These are phyloP conservation scores for Leucoptera coffeella DNA, from an alignment of 2,888 invertebrate species.

Conservation along the genomic window DNA sequence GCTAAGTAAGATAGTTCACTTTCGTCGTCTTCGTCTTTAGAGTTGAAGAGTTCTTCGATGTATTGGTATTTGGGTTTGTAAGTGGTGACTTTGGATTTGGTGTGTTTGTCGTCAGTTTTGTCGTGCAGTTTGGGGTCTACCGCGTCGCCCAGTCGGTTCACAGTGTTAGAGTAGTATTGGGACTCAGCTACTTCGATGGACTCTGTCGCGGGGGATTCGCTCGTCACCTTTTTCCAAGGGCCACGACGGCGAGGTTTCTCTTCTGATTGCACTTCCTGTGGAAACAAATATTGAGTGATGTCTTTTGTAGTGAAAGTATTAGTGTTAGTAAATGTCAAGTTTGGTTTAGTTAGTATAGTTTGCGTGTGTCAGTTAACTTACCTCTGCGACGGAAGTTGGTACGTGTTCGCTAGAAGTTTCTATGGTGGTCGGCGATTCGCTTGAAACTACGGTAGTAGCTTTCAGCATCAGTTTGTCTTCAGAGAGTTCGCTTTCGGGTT, in stretches of 20 bases:
- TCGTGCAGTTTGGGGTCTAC: slow-evolving; percentile 16
- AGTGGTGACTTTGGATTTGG: slow-evolving; percentile 21
- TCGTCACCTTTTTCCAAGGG: slow-evolving; percentile 68
- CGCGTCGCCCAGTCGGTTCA: slow-evolving; percentile 32
- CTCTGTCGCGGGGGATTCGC: slow-evolving; percentile 51
- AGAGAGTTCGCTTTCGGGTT: slow-evolving; percentile 35
- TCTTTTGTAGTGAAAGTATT: slow-evolving; percentile 14
- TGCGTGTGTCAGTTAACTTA: slow-evolving; percentile 1
- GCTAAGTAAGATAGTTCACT: slow-evolving; percentile 15
- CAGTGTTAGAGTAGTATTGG: slow-evolving; percentile 59
- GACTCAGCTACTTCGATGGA: slow-evolving; percentile 75
- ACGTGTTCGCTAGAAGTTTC: no score
- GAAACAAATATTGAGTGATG: slow-evolving; percentile 11
- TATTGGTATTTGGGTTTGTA: slow-evolving; percentile 28
- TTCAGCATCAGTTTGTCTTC: slow-evolving; percentile 23
- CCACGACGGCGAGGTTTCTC: slow-evolving; percentile 53
- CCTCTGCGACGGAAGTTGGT: not conserved
- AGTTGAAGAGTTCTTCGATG: slow-evolving; percentile 21
- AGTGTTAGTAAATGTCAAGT: not conserved
- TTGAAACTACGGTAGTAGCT: slow-evolving; percentile 11
- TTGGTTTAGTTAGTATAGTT: slow-evolving; percentile 2
- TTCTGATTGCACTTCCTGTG: slow-evolving; percentile 10
- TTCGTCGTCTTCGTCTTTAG: slow-evolving; percentile 7
- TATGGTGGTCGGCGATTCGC: no score
- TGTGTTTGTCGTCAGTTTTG: slow-evolving; percentile 13